Evolutionary conservation across 2,888 invertebrate species (phyloP).

Genomic region (Baronia brevicornis): DNA sequence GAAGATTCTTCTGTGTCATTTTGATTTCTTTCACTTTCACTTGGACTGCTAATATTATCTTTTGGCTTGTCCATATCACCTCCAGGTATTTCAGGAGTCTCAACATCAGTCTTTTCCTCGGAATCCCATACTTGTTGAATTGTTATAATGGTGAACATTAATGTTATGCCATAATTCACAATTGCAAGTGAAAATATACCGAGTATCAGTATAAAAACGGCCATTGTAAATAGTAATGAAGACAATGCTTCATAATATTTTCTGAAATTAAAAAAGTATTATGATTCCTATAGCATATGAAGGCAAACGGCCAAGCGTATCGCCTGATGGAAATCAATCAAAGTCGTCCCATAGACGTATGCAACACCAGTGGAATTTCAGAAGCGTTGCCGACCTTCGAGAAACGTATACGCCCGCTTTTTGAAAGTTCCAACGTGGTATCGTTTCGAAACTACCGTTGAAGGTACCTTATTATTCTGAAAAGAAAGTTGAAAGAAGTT

Average conservation of each 20-base stretch:
- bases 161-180: constrained; percentile 75
- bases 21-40: constrained; percentile 9
- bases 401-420: too few relatives aligned
- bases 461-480: too few relatives aligned
- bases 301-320: too few relatives aligned
- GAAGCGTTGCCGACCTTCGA: too few relatives aligned
- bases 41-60: constrained; percentile 1
- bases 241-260: constrained; percentile 58
- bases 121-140: constrained; percentile 71
- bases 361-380: too few relatives aligned
- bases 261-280: constrained; percentile 56
- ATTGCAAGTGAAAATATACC: constrained; percentile 77
- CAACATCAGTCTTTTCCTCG: constrained; percentile 23
- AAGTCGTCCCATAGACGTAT: too few relatives aligned
- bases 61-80: constrained; percentile 6
- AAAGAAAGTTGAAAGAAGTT: too few relatives aligned
- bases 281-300: too few relatives aligned
- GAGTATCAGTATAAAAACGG: constrained; percentile 72
- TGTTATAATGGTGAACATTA: constrained; percentile 70
- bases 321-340: too few relatives aligned
- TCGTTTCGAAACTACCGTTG: too few relatives aligned
- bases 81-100: constrained; percentile 10
- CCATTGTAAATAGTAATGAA: constrained; percentile 67
- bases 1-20: constrained; percentile 11
- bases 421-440: too few relatives aligned